Evolutionary conservation across 1,140 invertebrate genomes (phyloP), one percentile per base, ranked within the genome.

Genomic region (Neomicropteryx cornuta): DNA sequence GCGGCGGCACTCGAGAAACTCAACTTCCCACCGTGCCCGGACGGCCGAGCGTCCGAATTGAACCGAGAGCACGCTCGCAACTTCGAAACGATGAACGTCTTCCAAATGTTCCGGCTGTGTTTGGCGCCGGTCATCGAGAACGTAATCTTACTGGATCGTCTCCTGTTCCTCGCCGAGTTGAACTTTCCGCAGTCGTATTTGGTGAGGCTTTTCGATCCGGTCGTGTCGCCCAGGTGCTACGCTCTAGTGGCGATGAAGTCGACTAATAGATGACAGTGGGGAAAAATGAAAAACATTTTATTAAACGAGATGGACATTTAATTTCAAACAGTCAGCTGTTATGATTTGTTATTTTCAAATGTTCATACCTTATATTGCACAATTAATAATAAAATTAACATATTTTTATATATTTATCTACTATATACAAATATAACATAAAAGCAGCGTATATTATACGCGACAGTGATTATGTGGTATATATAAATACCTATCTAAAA

Each of bases 61-160:
- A 63, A 70, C 38, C 37, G 60, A 4, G 53, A 52, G 5, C 62
- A 75, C 46, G 39, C 66, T 42, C 21, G 48, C 30, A 53, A 71
- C 10, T 68, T 74, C 58, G 70, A 77, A 54, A 73, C 79, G 55
- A 70, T 93, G 16, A 70, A 86, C 41, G 54, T 82, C 13, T 94
- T 90, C 58, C 89, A 90, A 71, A 73, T 85, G 18, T 47, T 94
- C 18, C 73, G 89, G 46, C 71, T 88, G 50, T 72, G 80, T 42
- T 65, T 91, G 39, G 86, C 87, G 10, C 85, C 87, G 17, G 72
- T 90, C 6, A 66, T 95, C 22, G 92, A 97, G 66, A 76, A 74
- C 45, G 62, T 90, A 1, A 82, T 95, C 46, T 66, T 94, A 31
- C 60, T 94, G 14, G 91, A 97, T 62, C 75, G 88, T 53, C 55